Conservation (phyloP, 2,888 invertebrate species). For the Napeogenes sylphis region DNA sequence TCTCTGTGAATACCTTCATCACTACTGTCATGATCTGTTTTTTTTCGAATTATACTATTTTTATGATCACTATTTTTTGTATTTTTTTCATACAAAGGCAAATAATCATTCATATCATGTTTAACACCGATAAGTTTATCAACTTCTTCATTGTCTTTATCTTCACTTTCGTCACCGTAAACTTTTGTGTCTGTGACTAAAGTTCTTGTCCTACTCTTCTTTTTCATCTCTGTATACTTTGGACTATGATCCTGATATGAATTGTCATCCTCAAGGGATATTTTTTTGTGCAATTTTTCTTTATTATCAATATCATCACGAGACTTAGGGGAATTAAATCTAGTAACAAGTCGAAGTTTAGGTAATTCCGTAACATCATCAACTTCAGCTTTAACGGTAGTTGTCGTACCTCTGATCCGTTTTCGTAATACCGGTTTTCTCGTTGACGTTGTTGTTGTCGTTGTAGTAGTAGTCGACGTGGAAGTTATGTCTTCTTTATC, state of each 20-base stretch:
- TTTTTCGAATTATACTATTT: slow-evolving; percentile 19
- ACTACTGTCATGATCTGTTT: slow-evolving; percentile 30
- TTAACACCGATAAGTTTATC: slow-evolving; percentile 62
- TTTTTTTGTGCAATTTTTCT: slow-evolving; percentile 17
- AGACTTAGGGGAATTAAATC: slow-evolving; percentile 50
- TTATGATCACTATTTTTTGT: slow-evolving; percentile 28
- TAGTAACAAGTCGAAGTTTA: slow-evolving; percentile 53
- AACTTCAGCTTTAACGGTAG: slow-evolving; percentile 36
- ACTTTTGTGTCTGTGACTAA: slow-evolving; percentile 66
- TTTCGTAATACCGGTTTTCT: slow-evolving; percentile 45
- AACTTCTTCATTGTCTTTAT: slow-evolving; percentile 58
- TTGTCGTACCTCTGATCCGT: slow-evolving; percentile 34
- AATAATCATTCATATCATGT: slow-evolving; percentile 61
- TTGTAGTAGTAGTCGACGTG: slow-evolving; percentile 39
- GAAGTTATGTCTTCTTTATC: slow-evolving; percentile 38
- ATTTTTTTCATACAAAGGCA: slow-evolving; percentile 59
- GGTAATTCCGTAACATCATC: slow-evolving; percentile 33
- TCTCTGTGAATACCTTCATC: slow-evolving; percentile 16
- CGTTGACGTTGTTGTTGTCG: slow-evolving; percentile 38
- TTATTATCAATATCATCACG: slow-evolving; percentile 28
- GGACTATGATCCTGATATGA: slow-evolving; percentile 35
- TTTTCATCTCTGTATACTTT: slow-evolving; percentile 65
- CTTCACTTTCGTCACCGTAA: slow-evolving; percentile 59
- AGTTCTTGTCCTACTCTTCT: slow-evolving; percentile 61
- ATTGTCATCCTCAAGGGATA: slow-evolving; percentile 5